These are phyloP conservation scores for Heteronetta atricapilla DNA, from an alignment of 2,113 vertebrate species.

Conservation along the genomic window DNA sequence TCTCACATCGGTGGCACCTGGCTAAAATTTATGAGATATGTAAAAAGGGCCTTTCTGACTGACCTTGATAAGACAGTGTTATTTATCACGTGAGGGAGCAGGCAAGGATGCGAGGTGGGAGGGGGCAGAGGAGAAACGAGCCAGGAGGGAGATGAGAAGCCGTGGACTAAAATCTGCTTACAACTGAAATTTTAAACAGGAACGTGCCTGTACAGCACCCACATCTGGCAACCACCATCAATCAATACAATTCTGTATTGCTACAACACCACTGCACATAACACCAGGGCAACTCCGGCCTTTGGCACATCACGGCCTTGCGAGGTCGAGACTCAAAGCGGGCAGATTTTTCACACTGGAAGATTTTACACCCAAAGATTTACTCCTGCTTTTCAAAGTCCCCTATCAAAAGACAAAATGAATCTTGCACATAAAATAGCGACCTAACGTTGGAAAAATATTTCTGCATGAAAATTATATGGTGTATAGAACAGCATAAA, in stretches of 20 bases:
- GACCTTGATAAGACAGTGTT: constrained; percentile 84
- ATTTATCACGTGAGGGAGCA: constrained; percentile 81
- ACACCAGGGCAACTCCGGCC: background rate
- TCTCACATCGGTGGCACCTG: constrained; percentile 86
- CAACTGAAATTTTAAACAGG: constrained; percentile 43
- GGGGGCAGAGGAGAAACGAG: constrained; percentile 16
- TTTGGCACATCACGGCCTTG: background rate
- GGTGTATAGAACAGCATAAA: background rate
- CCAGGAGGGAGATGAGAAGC: constrained; percentile 54
- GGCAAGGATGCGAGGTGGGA: constrained; percentile 56
- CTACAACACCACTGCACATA: background rate
- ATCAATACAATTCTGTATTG: background rate
- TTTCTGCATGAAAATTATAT: background rate
- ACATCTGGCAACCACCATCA: constrained; percentile 1
- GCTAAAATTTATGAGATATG: constrained; percentile 87
- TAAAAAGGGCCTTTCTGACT: constrained; percentile 81
- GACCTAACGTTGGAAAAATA: rapidly evolving
- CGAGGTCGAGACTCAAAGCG: background rate
- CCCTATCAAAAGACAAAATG: background rate
- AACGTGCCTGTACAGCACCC: background rate
- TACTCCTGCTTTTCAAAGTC: background rate
- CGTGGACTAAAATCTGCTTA: constrained; percentile 39
- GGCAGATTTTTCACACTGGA: background rate
- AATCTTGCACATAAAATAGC: background rate
- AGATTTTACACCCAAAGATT: background rate